These are phyloP conservation scores for Lepisosteus osseus DNA, from an alignment of 2,113 vertebrate species.

Conservation along the genomic window DNA sequence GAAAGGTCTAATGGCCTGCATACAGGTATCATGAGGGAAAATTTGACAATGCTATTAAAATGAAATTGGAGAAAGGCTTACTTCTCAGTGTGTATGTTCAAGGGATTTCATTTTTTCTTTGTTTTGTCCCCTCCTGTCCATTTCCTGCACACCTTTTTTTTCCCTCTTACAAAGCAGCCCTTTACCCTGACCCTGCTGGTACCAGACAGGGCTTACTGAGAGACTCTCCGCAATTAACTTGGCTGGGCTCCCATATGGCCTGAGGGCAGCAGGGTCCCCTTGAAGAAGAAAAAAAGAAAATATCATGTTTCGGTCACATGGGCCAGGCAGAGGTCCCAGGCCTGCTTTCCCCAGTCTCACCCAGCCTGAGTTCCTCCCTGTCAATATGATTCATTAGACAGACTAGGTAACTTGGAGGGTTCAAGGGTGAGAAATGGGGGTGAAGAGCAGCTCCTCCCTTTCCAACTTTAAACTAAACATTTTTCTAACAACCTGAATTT, in stretches of 20 bases:
- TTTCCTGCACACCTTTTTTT: slow-evolving; percentile 53
- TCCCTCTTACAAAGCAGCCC: slow-evolving; percentile 34
- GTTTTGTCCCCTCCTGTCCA: slow-evolving; percentile 55
- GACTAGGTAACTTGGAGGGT: not conserved
- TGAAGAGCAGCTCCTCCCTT: too few relatives aligned
- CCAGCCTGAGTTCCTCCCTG: slow-evolving; percentile 4
- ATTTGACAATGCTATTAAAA: slow-evolving; percentile 65
- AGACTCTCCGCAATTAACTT: slow-evolving; percentile 10
- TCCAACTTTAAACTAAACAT: slow-evolving; percentile 51
- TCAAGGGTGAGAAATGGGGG: not conserved
- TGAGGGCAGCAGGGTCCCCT: slow-evolving; percentile 2
- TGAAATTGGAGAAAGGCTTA: slow-evolving; percentile 56
- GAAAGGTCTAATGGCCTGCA: slow-evolving; percentile 68
- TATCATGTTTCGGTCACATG: slow-evolving; percentile 14
- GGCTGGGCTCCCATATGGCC: slow-evolving; percentile 1
- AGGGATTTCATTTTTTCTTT: slow-evolving; percentile 34
- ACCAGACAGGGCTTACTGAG: slow-evolving; percentile 13
- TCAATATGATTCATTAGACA: not conserved
- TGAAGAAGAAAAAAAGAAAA: not conserved
- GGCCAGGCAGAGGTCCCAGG: slow-evolving; percentile 6
- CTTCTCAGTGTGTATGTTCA: slow-evolving; percentile 56
- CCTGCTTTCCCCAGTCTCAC: not conserved
- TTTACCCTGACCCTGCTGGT: slow-evolving; percentile 41
- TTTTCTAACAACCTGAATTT: slow-evolving; percentile 62
- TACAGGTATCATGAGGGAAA: slow-evolving; percentile 58